Percentiles rank a stretch among this genome's conserved stretches.
phyloP scores from a whole-genome alignment of 1,140 invertebrate species.

The Aplysia californica region DNA sequence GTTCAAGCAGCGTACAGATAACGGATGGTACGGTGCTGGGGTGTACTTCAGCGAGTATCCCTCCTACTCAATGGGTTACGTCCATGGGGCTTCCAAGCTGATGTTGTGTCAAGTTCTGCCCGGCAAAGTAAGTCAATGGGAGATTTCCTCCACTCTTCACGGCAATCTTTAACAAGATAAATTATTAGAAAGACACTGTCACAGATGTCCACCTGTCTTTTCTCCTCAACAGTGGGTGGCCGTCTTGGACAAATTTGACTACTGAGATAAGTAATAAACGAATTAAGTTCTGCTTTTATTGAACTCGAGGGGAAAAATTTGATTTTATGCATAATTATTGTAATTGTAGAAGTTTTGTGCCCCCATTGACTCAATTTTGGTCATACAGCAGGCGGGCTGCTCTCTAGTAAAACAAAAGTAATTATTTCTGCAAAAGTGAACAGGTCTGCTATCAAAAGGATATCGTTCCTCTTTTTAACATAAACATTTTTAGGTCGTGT shows the following conservation, averaged over 20 bases:
- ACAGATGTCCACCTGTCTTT: background rate
- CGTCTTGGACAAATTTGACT: background rate
- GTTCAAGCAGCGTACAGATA: conserved; percentile 49
- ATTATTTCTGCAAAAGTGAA: no score
- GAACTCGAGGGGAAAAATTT: no score
- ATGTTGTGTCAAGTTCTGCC: conserved; percentile 57
- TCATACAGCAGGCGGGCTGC: no score
- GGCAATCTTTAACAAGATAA: background rate
- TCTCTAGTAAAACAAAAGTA: no score
- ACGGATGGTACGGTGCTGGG: conserved; percentile 56
- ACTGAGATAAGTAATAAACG: background rate
- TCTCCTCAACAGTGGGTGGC: background rate
- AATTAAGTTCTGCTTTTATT: no score
- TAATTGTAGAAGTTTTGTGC: no score
- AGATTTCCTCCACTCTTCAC: background rate
- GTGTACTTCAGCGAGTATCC: conserved; percentile 60
- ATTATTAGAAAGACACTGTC: background rate
- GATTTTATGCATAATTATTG: no score
- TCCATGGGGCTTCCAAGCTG: conserved; percentile 40
- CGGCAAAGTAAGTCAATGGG: conserved; percentile 42
- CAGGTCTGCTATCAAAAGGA: no score
- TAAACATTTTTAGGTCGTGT: no score
- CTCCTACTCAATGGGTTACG: no score
- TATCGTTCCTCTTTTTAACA: no score
- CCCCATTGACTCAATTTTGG: no score